Percentiles rank a stretch among this genome's conserved stretches.
Conservation (phyloP, 2,888 invertebrate genomes). For the Alviniconcha strummeri region DNA sequence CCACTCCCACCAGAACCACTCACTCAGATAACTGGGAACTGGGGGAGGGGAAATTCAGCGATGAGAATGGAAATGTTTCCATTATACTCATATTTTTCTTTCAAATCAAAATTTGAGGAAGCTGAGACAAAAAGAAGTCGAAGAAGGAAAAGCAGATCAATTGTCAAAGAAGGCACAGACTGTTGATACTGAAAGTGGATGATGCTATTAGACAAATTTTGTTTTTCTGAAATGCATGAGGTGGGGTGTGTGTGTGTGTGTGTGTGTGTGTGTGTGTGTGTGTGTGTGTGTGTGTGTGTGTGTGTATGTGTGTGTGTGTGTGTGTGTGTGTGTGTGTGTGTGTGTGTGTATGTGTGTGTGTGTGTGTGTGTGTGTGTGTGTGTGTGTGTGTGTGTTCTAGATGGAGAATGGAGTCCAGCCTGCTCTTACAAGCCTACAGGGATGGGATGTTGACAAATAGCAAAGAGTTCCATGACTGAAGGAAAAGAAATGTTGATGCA, state of each 20-base stretch:
- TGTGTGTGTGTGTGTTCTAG: background rate
- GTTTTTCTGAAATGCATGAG: too few species aligned
- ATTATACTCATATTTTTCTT: too few species aligned
- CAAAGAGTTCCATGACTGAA: background rate
- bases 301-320: background rate
- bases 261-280: background rate
- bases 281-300: background rate
- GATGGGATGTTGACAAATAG: background rate
- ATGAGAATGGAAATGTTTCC: too few species aligned
- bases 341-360: background rate
- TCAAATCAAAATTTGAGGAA: too few species aligned
- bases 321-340: background rate
- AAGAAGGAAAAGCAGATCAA: too few species aligned
- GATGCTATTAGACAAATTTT: background rate
- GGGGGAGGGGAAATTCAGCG: conserved; percentile 71
- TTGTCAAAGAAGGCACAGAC: too few species aligned
- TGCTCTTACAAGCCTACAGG: background rate
- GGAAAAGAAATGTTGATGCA: background rate
- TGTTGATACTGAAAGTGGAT: too few species aligned
- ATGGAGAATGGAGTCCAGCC: background rate
- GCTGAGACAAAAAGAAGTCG: too few species aligned
- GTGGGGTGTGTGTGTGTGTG: background rate
- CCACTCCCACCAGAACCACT: conserved; percentile 66
- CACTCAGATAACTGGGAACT: conserved; percentile 87
- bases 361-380: background rate